phyloP scores from a whole-genome alignment of 2,113 vertebrate species.

The Coryphaenoides rupestris region DNA sequence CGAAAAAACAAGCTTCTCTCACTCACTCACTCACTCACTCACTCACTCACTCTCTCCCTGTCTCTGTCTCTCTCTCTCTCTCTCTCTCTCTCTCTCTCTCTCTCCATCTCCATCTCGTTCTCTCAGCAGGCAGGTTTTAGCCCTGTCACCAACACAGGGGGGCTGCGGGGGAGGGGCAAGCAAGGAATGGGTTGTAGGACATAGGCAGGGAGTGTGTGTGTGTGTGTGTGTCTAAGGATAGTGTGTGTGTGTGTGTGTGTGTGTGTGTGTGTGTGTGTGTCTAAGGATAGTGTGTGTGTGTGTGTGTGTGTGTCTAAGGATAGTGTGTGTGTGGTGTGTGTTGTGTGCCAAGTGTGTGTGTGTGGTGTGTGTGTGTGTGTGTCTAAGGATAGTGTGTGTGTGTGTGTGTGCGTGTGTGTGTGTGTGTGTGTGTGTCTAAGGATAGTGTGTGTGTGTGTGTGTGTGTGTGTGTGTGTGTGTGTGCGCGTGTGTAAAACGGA shows the following conservation, averaged over 20 bases:
- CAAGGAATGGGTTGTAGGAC: too few species aligned
- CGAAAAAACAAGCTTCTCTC: constrained; percentile 15
- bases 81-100: too few species aligned
- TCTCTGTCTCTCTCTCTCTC: too few species aligned
- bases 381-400: neutral
- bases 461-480: constrained; percentile 1
- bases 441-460: neutral
- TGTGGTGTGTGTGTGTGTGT: neutral
- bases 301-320: neutral
- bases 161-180: too few species aligned
- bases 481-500: constrained; percentile 18
- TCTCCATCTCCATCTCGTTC: constrained; percentile 16
- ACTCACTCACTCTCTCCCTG: neutral
- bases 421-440: neutral
- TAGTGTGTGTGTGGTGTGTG: neutral
- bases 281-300: too few species aligned
- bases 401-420: neutral
- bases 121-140: too few species aligned
- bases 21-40: constrained; percentile 5
- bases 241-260: neutral
- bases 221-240: neutral
- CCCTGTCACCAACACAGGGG: too few species aligned
- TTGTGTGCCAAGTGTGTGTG: constrained; percentile 7
- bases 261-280: neutral
- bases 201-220: neutral